Conservation (phyloP, 1,140 invertebrate species). For the Lordiphosa collinella region DNA sequence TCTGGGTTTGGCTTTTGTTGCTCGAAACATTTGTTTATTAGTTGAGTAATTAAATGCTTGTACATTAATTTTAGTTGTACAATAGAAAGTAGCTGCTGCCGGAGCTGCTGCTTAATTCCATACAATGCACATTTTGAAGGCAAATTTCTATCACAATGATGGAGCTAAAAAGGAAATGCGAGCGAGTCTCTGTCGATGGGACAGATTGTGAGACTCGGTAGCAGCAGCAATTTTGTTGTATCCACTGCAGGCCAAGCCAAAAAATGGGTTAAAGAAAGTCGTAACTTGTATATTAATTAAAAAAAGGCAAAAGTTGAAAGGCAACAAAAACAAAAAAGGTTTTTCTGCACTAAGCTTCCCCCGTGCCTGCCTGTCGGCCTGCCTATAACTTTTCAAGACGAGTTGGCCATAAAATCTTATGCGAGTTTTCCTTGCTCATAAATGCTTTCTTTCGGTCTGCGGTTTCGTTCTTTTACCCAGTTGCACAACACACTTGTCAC, state of each 20-base stretch:
- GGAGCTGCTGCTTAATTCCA: neutral
- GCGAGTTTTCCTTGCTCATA: neutral
- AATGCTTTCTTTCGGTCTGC: constrained; percentile 3
- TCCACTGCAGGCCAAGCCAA: neutral
- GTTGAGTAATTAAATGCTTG: constrained; percentile 55
- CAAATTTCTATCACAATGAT: constrained; percentile 28
- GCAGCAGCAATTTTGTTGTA: neutral
- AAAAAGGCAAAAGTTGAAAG: constrained; percentile 26
- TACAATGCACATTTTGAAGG: constrained; percentile 37
- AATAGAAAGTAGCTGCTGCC: constrained; percentile 22
- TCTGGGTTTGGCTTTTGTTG: constrained; percentile 34
- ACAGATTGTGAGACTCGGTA: constrained; percentile 22
- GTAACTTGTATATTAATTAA: constrained; percentile 66
- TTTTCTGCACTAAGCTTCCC: neutral
- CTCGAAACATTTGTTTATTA: constrained; percentile 29
- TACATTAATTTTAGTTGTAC: constrained; percentile 21
- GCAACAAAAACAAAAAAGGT: constrained; percentile 3
- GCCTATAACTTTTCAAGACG: too few species aligned
- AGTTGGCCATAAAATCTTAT: too few species aligned
- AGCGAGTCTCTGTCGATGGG: constrained; percentile 12
- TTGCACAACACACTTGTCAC: constrained; percentile 43
- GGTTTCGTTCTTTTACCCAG: neutral
- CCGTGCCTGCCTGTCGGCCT: constrained; percentile 11
- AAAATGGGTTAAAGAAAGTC: constrained; percentile 68
- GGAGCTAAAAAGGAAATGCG: constrained; percentile 23